These are phyloP conservation scores for Hydrophis major DNA, from an alignment of 2,797 vertebrate species.

Conservation along the genomic window DNA sequence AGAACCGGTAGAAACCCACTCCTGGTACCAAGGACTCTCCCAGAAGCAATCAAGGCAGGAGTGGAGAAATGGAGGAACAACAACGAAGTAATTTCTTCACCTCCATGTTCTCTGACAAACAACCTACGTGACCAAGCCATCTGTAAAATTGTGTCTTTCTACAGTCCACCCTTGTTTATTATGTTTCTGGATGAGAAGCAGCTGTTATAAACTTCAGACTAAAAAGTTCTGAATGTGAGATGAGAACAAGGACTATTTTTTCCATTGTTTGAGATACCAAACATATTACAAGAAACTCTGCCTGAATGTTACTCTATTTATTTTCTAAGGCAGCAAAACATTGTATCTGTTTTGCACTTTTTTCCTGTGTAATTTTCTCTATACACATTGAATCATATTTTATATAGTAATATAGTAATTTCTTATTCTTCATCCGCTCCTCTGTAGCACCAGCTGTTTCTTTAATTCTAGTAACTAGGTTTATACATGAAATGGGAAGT, in stretches of 20 bases:
- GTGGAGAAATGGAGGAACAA: neutral
- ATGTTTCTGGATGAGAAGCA: neutral
- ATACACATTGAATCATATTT: neutral
- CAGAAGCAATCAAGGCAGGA: neutral
- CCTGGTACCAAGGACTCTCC: neutral
- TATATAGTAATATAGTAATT: neutral
- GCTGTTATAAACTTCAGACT: neutral
- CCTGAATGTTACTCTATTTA: neutral
- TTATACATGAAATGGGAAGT: neutral
- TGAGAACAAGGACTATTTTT: neutral
- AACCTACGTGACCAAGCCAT: neutral
- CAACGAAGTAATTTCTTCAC: neutral
- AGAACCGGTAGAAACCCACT: no score
- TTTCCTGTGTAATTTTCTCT: neutral
- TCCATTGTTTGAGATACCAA: neutral
- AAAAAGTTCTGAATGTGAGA: neutral
- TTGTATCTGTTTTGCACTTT: neutral
- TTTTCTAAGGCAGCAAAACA: neutral
- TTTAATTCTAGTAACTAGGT: neutral
- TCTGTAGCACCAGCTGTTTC: neutral
- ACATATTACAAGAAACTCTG: neutral
- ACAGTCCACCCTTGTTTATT: neutral
- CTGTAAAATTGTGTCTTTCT: neutral
- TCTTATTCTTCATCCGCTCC: neutral
- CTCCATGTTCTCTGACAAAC: neutral